Evolutionary conservation across 37 sponge, comb jelly and placozoan genomes (phyloP).

Genomic region (Axinella damicornis): DNA sequence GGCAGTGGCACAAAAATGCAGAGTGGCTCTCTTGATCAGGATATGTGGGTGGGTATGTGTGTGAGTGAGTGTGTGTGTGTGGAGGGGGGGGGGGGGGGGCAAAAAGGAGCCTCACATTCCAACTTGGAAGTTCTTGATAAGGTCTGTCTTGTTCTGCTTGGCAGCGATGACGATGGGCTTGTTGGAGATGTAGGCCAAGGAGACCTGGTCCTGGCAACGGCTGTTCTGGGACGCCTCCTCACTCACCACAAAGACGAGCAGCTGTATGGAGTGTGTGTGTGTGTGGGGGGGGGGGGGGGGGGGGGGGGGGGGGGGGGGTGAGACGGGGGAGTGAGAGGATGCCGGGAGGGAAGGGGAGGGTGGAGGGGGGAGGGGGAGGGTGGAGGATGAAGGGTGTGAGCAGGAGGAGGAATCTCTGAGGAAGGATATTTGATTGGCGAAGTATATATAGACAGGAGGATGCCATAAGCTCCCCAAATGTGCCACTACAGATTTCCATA

Average conservation of each 20-base stretch:
- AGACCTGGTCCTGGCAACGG: conserved; percentile 79
- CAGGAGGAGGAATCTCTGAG: not conserved
- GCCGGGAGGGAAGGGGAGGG: not conserved
- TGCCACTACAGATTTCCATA: no score
- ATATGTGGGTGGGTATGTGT: no score
- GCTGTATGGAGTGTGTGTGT: not conserved
- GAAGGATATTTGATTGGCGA: not conserved
- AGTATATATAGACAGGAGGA: not conserved
- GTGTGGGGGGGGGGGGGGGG: not conserved
- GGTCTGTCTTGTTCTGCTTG: conserved; percentile 1
- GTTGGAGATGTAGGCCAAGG: conserved; percentile 96
- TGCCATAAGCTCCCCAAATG: not conserved
- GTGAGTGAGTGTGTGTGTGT: not conserved
- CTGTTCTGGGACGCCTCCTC: conserved; percentile 64
- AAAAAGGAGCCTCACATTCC: conserved; percentile 65
- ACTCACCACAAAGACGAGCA: conserved; percentile 73
- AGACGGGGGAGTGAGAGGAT: not conserved
- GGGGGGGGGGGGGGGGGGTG: conserved; percentile 2
- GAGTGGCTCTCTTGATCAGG: no score
- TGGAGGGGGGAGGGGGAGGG: not conserved
- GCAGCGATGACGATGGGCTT: conserved; percentile 83
- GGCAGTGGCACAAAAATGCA: no score
- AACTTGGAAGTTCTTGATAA: conserved; percentile 52
- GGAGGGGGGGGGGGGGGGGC: not conserved
- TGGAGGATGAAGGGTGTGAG: not conserved